Conservation (phyloP, 2,113 vertebrate genomes). For the Lonchura striata region DNA sequence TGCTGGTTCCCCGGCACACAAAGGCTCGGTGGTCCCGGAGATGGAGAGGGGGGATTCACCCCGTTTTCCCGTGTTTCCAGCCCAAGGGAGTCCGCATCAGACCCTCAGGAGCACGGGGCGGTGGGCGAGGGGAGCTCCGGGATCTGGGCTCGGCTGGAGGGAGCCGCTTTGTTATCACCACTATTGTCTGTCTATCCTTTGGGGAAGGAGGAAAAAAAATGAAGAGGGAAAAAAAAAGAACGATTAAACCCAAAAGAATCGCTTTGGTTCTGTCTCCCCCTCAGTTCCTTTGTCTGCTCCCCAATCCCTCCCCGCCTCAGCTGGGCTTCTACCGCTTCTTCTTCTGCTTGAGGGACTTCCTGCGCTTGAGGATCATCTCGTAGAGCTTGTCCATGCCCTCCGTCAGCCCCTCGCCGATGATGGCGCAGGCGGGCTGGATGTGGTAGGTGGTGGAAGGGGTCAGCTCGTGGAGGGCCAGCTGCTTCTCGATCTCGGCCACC, state of each 20-base stretch:
- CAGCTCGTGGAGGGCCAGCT: conserved; percentile 92
- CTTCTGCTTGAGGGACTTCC: conserved; percentile 92
- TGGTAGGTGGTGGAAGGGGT: conserved; percentile 91
- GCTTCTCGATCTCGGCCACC: conserved; percentile 93
- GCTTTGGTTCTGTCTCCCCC: conserved; percentile 60
- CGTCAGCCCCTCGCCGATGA: conserved; percentile 94
- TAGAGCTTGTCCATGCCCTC: conserved; percentile 98
- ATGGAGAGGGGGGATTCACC: not conserved
- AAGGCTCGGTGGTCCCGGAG: not conserved
- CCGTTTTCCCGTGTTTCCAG: not conserved
- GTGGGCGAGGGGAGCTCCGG: not conserved
- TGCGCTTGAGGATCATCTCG: conserved; percentile 94
- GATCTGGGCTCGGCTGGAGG: conserved; percentile 24
- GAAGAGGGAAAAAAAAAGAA: accelerated
- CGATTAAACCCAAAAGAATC: not conserved
- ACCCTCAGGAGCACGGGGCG: not conserved
- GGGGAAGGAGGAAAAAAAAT: not conserved
- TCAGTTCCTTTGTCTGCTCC: conserved; percentile 58
- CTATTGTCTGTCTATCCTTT: conserved; percentile 30
- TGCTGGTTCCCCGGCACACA: conserved; percentile 10
- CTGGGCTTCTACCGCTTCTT: conserved; percentile 86
- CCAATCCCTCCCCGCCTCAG: conserved; percentile 7
- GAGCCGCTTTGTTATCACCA: conserved; percentile 38
- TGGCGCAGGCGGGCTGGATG: conserved; percentile 94
- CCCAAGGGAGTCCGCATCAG: not conserved